Evolutionary conservation across 2,113 vertebrate genomes (phyloP).

Genomic region (Gallinago jamesoni): DNA sequence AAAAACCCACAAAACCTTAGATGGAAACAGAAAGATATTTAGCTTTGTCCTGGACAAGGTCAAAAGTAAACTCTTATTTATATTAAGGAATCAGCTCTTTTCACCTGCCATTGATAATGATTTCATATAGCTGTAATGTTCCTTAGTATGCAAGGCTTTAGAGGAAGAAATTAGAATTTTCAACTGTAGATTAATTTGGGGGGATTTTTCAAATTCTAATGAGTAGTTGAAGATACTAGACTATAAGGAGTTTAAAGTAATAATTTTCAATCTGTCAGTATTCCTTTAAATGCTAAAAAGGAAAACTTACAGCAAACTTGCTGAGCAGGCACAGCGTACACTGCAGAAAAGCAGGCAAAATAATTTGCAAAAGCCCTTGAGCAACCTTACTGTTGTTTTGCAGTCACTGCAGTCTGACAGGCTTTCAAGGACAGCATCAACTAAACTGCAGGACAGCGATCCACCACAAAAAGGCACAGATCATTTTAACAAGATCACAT

Average conservation of each 20-base stretch:
- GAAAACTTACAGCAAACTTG: neutral
- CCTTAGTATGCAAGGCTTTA: neutral
- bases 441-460: neutral
- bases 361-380: slow-evolving; percentile 35
- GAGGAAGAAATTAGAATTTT: neutral
- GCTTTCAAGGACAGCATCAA: slow-evolving; percentile 17
- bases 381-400: slow-evolving; percentile 3
- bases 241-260: neutral
- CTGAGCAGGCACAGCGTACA: neutral
- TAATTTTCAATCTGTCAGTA: neutral
- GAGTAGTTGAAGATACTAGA: neutral
- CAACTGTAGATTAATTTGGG: neutral
- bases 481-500: slow-evolving; percentile 6
- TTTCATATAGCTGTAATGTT: neutral
- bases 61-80: neutral
- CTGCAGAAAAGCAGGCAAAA: neutral
- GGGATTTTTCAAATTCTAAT: neutral
- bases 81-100: neutral
- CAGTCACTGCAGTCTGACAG: slow-evolving; percentile 16
- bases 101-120: neutral
- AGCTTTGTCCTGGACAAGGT: neutral
- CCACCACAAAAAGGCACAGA: neutral
- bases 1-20: neutral
- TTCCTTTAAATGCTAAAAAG: neutral
- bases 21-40: neutral